These are phyloP conservation scores for Tetragonisca angustula DNA, from an alignment of 2,888 invertebrate species.

Conservation along the genomic window DNA sequence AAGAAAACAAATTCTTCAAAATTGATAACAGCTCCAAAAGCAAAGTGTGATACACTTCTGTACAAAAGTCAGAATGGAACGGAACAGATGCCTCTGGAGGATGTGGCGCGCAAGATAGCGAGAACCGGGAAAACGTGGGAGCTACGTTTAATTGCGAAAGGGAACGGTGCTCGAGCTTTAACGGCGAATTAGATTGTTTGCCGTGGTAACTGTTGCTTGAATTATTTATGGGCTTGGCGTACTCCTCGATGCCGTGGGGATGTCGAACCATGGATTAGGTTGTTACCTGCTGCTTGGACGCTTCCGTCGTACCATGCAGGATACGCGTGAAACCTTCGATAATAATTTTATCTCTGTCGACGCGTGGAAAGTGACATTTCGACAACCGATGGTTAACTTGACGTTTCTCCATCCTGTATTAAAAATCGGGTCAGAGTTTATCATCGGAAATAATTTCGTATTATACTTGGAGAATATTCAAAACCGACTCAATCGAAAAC, in stretches of 20 bases:
- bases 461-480: too few relatives aligned
- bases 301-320: too few relatives aligned
- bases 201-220: constrained; percentile 22
- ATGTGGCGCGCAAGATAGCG: neutral
- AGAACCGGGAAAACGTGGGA: neutral
- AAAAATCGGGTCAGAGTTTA: too few relatives aligned
- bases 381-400: too few relatives aligned
- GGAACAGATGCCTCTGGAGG: neutral
- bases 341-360: too few relatives aligned
- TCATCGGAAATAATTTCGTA: too few relatives aligned
- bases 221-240: constrained; percentile 16
- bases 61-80: neutral
- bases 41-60: neutral
- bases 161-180: constrained; percentile 13
- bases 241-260: neutral
- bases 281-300: neutral
- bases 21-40: neutral
- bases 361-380: too few relatives aligned
- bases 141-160: constrained; percentile 1
- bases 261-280: neutral
- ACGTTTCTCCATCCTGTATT: too few relatives aligned
- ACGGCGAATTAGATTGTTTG: constrained; percentile 27
- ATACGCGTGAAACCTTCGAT: too few relatives aligned
- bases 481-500: too few relatives aligned
- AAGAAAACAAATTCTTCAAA: too few relatives aligned